phyloP scores from a whole-genome alignment of 2,113 vertebrate species.

The Dissostichus mawsoni region DNA sequence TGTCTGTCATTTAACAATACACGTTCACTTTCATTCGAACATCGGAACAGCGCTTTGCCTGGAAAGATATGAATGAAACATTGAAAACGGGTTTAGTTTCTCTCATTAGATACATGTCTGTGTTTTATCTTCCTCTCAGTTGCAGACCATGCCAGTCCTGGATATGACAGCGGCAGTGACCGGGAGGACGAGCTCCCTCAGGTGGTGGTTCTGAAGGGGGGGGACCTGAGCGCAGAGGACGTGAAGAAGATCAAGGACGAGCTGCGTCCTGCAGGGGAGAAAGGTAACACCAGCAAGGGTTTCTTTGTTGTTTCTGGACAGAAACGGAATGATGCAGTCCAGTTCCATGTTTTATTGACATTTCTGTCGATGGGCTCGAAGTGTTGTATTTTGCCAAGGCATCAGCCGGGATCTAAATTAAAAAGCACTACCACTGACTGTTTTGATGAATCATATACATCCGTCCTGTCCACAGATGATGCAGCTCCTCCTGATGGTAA shows the following conservation, averaged over 20 bases:
- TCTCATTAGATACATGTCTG: not conserved
- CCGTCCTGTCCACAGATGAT: slow-evolving; percentile 78
- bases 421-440: not conserved
- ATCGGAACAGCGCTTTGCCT: not conserved
- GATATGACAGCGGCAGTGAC: slow-evolving; percentile 90
- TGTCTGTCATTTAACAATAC: not conserved
- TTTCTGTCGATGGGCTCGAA: not conserved
- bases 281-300: slow-evolving; percentile 63
- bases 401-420: not conserved
- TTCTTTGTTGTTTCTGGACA: not conserved
- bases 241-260: slow-evolving; percentile 89
- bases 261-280: slow-evolving; percentile 73
- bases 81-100: not conserved
- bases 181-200: slow-evolving; percentile 94
- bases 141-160: slow-evolving; percentile 84
- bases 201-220: slow-evolving; percentile 91
- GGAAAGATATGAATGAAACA: not conserved
- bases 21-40: not conserved
- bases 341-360: not conserved
- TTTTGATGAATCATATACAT: not conserved
- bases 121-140: slow-evolving; percentile 73
- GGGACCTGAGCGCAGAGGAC: slow-evolving; percentile 91
- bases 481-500: slow-evolving; percentile 89
- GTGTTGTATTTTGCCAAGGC: not conserved
- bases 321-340: no score